These are phyloP conservation scores for Pelecanus crispus DNA, from an alignment of 2,113 vertebrate genomes.

Conservation along the genomic window DNA sequence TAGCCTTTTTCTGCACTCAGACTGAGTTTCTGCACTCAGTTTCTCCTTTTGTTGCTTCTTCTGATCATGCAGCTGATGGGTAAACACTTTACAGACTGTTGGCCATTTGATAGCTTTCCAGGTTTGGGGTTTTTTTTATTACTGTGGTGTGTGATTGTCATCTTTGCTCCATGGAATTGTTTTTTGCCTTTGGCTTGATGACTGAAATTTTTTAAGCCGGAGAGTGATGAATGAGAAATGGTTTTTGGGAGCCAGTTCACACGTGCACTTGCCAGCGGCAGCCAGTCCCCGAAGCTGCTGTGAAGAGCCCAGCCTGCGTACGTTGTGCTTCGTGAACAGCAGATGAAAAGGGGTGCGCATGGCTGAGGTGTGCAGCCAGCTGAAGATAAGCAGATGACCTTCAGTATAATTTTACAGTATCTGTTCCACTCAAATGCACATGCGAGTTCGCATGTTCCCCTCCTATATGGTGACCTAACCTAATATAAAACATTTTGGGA, in stretches of 20 bases:
- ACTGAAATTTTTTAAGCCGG: background rate
- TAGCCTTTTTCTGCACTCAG: background rate
- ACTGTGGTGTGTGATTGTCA: background rate
- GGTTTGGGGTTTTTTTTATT: background rate
- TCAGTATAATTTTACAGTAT: background rate
- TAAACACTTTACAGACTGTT: background rate
- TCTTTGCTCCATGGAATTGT: background rate
- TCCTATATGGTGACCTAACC: background rate
- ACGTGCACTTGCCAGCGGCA: rapidly evolving
- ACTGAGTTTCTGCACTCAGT: background rate
- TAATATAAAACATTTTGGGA: background rate
- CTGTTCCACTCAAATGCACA: background rate
- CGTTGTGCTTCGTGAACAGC: rapidly evolving
- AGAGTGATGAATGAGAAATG: background rate
- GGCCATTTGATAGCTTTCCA: background rate
- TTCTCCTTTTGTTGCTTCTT: background rate
- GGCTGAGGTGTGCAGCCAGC: background rate
- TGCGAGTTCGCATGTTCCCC: background rate
- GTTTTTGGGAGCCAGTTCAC: background rate
- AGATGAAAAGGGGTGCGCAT: no score
- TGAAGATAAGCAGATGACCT: background rate
- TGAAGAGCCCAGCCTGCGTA: no score
- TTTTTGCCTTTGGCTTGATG: background rate
- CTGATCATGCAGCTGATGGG: background rate
- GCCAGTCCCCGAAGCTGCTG: rapidly evolving